A percentile compares a stretch with the other conserved stretches of the same genome.
phyloP scores from a whole-genome alignment of 2,797 vertebrate species.

The Etheostoma perlongum region DNA sequence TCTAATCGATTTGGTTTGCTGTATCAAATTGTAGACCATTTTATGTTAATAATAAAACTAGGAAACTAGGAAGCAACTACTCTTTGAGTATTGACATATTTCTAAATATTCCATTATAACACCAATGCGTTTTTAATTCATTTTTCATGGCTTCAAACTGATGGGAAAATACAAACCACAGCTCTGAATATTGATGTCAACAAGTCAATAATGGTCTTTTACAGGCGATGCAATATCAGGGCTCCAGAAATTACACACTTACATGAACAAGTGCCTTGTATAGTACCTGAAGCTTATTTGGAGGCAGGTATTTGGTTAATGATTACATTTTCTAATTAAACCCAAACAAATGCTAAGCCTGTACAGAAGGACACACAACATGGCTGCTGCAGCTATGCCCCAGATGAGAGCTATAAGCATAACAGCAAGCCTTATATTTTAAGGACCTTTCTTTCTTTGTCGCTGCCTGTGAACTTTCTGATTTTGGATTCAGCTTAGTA shows the following conservation, averaged over 20 bases:
- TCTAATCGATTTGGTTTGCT: conserved; percentile 50
- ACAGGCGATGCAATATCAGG: conserved; percentile 6
- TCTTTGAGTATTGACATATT: conserved; percentile 42
- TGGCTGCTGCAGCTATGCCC: conserved; percentile 38
- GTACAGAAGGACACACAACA: conserved; percentile 20
- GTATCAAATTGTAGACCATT: conserved; percentile 29
- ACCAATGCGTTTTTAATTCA: conserved; percentile 49
- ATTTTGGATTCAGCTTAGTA: conserved; percentile 85
- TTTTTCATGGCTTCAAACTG: conserved; percentile 39
- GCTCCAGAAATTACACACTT: neutral
- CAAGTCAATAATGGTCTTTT: conserved; percentile 49
- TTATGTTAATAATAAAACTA: conserved; percentile 42
- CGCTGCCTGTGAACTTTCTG: conserved; percentile 76
- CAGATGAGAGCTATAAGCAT: conserved; percentile 52
- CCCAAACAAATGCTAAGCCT: conserved; percentile 39
- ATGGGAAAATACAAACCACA: conserved; percentile 38
- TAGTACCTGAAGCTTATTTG: conserved; percentile 17
- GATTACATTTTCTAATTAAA: conserved; percentile 46
- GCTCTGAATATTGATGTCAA: conserved; percentile 55
- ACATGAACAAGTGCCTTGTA: conserved; percentile 12
- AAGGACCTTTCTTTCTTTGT: conserved; percentile 49
- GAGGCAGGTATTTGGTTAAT: conserved; percentile 34
- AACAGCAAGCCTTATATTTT: conserved; percentile 49
- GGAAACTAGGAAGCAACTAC: conserved; percentile 18
- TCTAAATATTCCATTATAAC: conserved; percentile 49